Percentiles rank a stretch among this genome's conserved stretches.
phyloP scores from a whole-genome alignment of 2,113 vertebrate genomes.

The Lycocorax pyrrhopterus region DNA sequence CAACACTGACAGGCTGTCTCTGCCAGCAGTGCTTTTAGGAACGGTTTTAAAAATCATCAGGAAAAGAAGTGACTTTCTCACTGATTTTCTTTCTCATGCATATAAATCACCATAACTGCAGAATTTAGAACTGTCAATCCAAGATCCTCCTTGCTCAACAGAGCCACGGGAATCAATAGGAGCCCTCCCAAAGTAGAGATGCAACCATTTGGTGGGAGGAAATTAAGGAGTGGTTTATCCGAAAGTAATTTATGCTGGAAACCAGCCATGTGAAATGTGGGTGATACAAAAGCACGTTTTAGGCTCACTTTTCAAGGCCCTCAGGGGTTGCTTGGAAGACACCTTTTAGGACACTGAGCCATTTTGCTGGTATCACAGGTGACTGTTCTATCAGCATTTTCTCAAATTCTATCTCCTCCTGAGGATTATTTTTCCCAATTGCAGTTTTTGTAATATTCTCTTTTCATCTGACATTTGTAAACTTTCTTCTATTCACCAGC shows the following conservation, averaged over 20 bases:
- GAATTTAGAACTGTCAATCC: neutral
- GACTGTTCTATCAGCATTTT: neutral
- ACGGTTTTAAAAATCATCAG: neutral
- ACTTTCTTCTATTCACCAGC: neutral
- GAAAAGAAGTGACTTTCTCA: neutral
- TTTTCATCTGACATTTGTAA: neutral
- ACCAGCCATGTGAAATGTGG: neutral
- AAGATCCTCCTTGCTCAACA: neutral
- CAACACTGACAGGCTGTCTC: neutral
- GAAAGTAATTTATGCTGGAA: neutral
- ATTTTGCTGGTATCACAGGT: neutral
- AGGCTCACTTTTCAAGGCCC: neutral
- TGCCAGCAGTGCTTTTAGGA: slow-evolving; percentile 16
- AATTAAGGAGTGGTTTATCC: neutral
- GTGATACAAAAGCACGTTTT: neutral
- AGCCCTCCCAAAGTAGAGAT: neutral
- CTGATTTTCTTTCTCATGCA: neutral
- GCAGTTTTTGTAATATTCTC: neutral
- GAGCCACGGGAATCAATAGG: neutral
- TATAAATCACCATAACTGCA: neutral
- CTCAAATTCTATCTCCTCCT: neutral
- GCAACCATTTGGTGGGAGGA: neutral
- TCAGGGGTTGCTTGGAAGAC: neutral
- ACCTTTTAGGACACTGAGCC: neutral
- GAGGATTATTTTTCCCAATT: neutral